phyloP scores from a whole-genome alignment of 2,888 invertebrate species.

The Philhelius pedissequus region DNA sequence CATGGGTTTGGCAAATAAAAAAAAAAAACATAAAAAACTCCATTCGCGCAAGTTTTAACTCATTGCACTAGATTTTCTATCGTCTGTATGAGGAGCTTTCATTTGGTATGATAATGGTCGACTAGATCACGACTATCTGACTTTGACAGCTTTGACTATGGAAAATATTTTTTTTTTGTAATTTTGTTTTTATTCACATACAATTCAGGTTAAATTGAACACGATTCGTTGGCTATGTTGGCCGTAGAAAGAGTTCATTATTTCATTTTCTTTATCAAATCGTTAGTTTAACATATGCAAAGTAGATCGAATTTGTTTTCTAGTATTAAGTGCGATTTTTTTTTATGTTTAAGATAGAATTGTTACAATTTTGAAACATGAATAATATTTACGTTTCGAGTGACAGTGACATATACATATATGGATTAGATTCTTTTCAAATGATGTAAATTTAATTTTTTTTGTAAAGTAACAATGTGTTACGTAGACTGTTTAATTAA shows the following conservation, averaged over 20 bases:
- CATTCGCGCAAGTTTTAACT: neutral
- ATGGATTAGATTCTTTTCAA: slow-evolving; percentile 3
- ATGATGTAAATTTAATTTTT: neutral
- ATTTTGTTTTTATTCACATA: neutral
- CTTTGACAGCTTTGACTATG: slow-evolving; percentile 33
- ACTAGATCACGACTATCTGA: slow-evolving; percentile 49
- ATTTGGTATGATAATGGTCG: slow-evolving; percentile 40
- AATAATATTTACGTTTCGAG: slow-evolving; percentile 39
- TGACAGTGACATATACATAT: slow-evolving; percentile 45
- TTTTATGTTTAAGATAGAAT: neutral
- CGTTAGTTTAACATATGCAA: slow-evolving; percentile 52
- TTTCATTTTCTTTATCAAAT: slow-evolving; percentile 56
- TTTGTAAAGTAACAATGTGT: neutral
- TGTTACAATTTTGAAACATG: slow-evolving; percentile 29
- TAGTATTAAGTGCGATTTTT: neutral
- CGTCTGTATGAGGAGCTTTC: slow-evolving; percentile 1
- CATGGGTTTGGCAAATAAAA: slow-evolving; percentile 31
- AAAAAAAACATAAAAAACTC: neutral
- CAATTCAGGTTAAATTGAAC: slow-evolving; percentile 44
- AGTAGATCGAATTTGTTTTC: slow-evolving; percentile 10
- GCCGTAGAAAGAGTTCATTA: slow-evolving; percentile 26
- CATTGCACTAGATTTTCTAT: slow-evolving; percentile 32
- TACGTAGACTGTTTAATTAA: too few species aligned
- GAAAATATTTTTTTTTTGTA: slow-evolving; percentile 38
- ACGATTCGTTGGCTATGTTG: slow-evolving; percentile 16